A percentile compares a stretch with the other conserved stretches of the same genome.
phyloP scores from a whole-genome alignment of 2,888 invertebrate species.

The Strigamia maritima region DNA sequence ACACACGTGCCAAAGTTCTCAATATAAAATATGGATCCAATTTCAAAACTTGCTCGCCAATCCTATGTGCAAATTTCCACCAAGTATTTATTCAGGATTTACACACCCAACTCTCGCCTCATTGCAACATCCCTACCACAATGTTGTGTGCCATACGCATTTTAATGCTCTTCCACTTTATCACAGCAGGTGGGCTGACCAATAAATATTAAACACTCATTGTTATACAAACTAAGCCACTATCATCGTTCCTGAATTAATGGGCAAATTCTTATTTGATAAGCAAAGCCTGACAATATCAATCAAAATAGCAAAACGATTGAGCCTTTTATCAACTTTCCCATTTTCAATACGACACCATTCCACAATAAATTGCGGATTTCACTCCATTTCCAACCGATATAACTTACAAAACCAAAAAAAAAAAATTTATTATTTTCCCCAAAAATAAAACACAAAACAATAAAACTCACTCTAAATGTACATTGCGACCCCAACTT shows the following conservation, averaged over 20 bases:
- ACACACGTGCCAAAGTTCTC: neutral
- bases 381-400: neutral
- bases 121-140: neutral
- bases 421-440: neutral
- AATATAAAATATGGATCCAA: neutral
- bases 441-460: neutral
- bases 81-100: neutral
- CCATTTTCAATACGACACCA: neutral
- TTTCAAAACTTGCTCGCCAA: neutral
- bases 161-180: neutral
- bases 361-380: slow-evolving; percentile 5
- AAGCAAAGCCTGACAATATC: slow-evolving; percentile 10
- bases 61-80: neutral
- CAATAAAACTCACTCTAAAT: neutral
- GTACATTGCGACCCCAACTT: neutral
- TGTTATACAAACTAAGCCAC: neutral
- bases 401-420: neutral
- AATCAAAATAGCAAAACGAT: slow-evolving; percentile 7
- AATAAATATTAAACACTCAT: slow-evolving; percentile 4
- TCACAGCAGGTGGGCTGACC: neutral
- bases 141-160: slow-evolving; percentile 4
- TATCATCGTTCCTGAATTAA: neutral
- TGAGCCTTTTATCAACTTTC: slow-evolving; percentile 18
- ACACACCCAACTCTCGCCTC: neutral
- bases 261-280: slow-evolving; percentile 17